Percentiles rank a stretch among this genome's conserved stretches.
Evolutionary conservation across 2,888 invertebrate species (phyloP).

Genomic region (Synergus itoensis): DNA sequence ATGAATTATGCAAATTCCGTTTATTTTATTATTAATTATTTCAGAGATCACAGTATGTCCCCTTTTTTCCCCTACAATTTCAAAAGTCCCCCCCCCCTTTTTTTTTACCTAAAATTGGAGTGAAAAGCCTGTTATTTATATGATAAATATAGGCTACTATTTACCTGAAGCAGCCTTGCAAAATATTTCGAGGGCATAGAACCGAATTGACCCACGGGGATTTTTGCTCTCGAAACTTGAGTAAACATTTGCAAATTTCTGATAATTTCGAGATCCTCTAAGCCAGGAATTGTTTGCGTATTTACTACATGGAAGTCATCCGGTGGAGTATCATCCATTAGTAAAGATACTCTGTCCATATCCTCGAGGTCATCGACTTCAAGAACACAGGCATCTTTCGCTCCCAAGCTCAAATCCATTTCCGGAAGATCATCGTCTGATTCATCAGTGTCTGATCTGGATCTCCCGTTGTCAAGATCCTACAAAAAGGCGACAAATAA

Average conservation of each 20-base stretch:
- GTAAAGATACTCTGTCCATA: constrained; percentile 85
- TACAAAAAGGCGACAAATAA: constrained; percentile 48
- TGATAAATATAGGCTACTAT: not conserved
- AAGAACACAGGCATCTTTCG: constrained; percentile 89
- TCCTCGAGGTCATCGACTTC: constrained; percentile 93
- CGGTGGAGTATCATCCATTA: constrained; percentile 87
- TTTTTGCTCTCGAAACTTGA: constrained; percentile 84
- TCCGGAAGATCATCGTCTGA: constrained; percentile 84
- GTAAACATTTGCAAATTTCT: constrained; percentile 90
- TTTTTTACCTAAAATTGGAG: not conserved
- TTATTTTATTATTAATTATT: too few relatives aligned
- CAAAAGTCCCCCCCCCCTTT: too few relatives aligned
- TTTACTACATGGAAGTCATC: constrained; percentile 89
- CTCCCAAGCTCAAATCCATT: constrained; percentile 85
- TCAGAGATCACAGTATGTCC: not conserved
- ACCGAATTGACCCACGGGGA: constrained; percentile 79
- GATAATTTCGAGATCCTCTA: constrained; percentile 84
- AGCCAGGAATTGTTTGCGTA: constrained; percentile 87
- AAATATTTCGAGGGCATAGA: constrained; percentile 80
- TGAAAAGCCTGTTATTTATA: not conserved
- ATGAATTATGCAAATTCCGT: not conserved
- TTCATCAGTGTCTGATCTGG: constrained; percentile 82
- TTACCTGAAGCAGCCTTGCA: constrained; percentile 74
- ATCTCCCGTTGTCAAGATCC: constrained; percentile 74
- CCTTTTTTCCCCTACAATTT: not conserved